phyloP scores from a whole-genome alignment of 2,113 vertebrate genomes.

The Willisornis vidua region DNA sequence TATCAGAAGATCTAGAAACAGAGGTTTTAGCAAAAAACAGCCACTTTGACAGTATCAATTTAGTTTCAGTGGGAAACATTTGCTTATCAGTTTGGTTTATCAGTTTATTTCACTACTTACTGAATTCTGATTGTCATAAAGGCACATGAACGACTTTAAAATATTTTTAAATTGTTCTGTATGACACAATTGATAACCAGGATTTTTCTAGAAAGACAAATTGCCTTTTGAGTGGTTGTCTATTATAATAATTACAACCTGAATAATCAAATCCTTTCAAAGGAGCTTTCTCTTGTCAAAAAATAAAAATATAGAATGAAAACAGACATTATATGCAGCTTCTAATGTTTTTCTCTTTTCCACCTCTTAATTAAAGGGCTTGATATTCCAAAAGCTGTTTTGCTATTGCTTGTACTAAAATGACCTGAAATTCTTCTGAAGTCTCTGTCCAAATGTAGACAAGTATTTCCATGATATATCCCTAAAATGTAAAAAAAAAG shows the following conservation, averaged over 20 bases:
- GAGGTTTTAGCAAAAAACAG: neutral
- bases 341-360: neutral
- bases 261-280: conserved; percentile 55
- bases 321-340: conserved; percentile 26
- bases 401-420: neutral
- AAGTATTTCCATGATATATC: neutral
- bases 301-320: conserved; percentile 37
- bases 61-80: neutral
- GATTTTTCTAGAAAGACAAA: conserved; percentile 58
- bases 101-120: conserved; percentile 19
- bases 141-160: conserved; percentile 17
- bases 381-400: conserved; percentile 4
- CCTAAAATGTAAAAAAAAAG: neutral
- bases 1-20: neutral
- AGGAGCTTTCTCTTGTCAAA: conserved; percentile 29
- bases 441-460: neutral
- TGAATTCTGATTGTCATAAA: neutral
- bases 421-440: neutral
- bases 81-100: neutral
- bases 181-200: conserved; percentile 44
- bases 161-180: neutral
- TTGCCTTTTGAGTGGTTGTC: conserved; percentile 52
- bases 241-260: conserved; percentile 34
- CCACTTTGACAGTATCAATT: neutral
- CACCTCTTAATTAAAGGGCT: conserved; percentile 38